These are phyloP conservation scores for Eurosta solidaginis DNA, from an alignment of 1,140 invertebrate species.

Conservation along the genomic window DNA sequence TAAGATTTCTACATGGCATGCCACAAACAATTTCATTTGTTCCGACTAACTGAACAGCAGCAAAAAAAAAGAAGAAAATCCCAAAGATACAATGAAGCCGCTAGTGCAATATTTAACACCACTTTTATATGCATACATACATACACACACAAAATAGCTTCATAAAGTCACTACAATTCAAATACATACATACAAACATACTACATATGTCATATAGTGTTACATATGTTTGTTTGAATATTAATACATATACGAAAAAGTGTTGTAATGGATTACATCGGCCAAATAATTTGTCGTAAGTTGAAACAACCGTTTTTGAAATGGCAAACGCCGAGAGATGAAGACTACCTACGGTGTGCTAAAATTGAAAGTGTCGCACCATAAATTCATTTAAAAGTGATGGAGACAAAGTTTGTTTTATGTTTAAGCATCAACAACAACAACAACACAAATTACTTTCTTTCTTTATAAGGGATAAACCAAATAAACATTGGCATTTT, in stretches of 20 bases:
- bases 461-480: not conserved
- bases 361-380: conserved; percentile 33
- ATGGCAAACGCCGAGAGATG: not conserved
- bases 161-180: not conserved
- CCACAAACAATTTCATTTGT: not conserved
- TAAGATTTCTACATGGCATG: conserved; percentile 28
- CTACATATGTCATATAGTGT: not conserved
- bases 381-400: conserved; percentile 34
- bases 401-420: conserved; percentile 31
- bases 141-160: not conserved
- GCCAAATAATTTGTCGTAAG: not conserved
- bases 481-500: not conserved
- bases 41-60: not conserved
- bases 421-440: conserved; percentile 6
- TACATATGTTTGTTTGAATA: too few relatives aligned
- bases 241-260: too few relatives aligned
- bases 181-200: not conserved
- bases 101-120: too few relatives aligned
- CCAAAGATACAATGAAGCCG: not conserved
- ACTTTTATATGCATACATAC: too few relatives aligned
- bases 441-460: conserved; percentile 13
- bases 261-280: too few relatives aligned
- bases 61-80: not conserved
- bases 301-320: not conserved
- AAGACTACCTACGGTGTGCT: not conserved